Evolutionary conservation across 1,140 invertebrate genomes (phyloP).

Genomic region (Drosophila virilis): DNA sequence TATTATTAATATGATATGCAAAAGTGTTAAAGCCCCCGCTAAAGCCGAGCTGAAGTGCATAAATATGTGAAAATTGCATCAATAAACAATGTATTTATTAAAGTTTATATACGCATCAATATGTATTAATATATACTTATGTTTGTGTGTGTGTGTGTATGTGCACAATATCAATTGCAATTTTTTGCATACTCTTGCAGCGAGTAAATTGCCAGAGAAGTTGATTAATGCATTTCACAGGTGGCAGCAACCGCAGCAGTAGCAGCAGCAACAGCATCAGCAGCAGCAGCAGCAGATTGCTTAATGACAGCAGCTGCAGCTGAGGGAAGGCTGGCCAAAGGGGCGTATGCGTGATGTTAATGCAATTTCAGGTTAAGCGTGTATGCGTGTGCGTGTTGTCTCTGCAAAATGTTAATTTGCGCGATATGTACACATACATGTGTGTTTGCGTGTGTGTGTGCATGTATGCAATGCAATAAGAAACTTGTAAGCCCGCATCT

Average conservation of each 20-base stretch:
- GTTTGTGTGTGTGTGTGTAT: neutral
- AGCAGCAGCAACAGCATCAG: too few species aligned
- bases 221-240: slow-evolving; percentile 78
- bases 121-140: neutral
- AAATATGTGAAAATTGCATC: slow-evolving; percentile 17
- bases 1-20: slow-evolving; percentile 10
- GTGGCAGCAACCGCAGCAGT: slow-evolving; percentile 22
- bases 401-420: slow-evolving; percentile 46
- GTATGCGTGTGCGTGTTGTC: slow-evolving; percentile 12
- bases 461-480: slow-evolving; percentile 68
- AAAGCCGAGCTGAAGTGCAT: slow-evolving; percentile 14
- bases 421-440: slow-evolving; percentile 3
- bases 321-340: slow-evolving; percentile 5
- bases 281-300: neutral
- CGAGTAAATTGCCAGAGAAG: slow-evolving; percentile 72
- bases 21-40: slow-evolving; percentile 16
- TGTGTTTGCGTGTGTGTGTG: slow-evolving; percentile 7
- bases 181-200: slow-evolving; percentile 25
- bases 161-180: slow-evolving; percentile 28
- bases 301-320: slow-evolving; percentile 32
- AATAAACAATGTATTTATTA: slow-evolving; percentile 15
- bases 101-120: neutral
- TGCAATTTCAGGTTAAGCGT: slow-evolving; percentile 57
- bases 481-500: slow-evolving; percentile 70
- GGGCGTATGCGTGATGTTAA: slow-evolving; percentile 75